Evolutionary conservation across 1,140 invertebrate species (phyloP).

Genomic region (Protaetia brevitarsis): DNA sequence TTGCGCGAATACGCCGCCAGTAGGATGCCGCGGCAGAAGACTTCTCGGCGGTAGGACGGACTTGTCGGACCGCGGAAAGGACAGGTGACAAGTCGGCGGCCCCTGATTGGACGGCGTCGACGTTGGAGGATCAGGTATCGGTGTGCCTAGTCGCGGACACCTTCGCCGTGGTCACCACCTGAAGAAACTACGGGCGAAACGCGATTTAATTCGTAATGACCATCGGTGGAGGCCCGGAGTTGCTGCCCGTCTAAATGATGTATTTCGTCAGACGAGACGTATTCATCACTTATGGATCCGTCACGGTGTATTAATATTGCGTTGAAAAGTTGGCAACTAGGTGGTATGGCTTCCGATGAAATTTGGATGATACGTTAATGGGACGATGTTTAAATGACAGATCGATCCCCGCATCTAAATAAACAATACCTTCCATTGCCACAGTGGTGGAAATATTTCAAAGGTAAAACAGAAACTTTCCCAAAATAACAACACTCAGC

Average conservation of each 20-base stretch:
- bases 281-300: constrained; percentile 13
- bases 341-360: not conserved
- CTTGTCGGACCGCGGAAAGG: constrained; percentile 12
- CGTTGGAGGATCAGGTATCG: not conserved
- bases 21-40: not conserved
- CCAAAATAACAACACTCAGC: too few relatives aligned
- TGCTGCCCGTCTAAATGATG: not conserved
- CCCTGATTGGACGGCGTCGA: constrained; percentile 1
- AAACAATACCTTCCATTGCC: too few relatives aligned
- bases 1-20: constrained; percentile 4
- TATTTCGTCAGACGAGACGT: constrained; percentile 7
- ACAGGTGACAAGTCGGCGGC: not conserved
- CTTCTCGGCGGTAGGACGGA: not conserved
- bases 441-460: too few relatives aligned
- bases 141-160: not conserved
- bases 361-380: constrained; percentile 1
- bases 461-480: too few relatives aligned
- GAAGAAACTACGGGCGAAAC: too few relatives aligned
- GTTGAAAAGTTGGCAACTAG: not conserved
- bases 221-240: not conserved
- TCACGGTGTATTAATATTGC: not conserved
- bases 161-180: constrained; percentile 4
- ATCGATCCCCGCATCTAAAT: too few relatives aligned
- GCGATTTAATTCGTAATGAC: not conserved
- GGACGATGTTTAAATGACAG: too few relatives aligned